Evolutionary conservation across 2,797 vertebrate species (phyloP).

Genomic region (Apodemus agrarius): DNA sequence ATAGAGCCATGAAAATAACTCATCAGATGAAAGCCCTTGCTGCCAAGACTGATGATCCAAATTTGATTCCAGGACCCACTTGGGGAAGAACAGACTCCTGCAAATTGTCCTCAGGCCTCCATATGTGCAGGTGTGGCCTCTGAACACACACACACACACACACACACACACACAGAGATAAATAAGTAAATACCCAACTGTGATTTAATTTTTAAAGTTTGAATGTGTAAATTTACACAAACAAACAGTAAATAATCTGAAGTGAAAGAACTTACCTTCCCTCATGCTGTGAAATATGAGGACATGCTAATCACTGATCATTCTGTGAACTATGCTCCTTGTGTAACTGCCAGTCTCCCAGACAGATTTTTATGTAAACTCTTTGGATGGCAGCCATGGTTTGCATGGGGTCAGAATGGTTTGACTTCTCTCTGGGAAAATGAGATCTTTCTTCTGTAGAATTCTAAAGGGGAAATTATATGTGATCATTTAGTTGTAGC

Average conservation of each 20-base stretch:
- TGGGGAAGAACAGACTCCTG: neutral
- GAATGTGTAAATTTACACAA: neutral
- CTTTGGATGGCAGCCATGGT: slow-evolving; percentile 49
- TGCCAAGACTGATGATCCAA: neutral
- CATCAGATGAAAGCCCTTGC: neutral
- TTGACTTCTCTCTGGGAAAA: slow-evolving; percentile 66
- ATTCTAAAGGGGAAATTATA: slow-evolving; percentile 59
- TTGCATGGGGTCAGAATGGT: slow-evolving; percentile 41
- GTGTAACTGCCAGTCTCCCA: slow-evolving; percentile 53
- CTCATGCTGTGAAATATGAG: neutral
- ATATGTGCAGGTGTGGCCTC: neutral
- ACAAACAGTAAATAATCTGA: slow-evolving; percentile 37
- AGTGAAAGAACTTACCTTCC: slow-evolving; percentile 9
- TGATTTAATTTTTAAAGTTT: neutral
- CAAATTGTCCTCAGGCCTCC: neutral
- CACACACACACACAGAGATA: neutral
- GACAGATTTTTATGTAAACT: slow-evolving; percentile 50
- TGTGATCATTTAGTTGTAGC: slow-evolving; percentile 18
- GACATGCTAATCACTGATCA: slow-evolving; percentile 29
- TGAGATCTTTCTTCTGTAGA: slow-evolving; percentile 59
- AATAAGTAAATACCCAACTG: neutral
- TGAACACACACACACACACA: neutral
- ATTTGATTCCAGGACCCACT: neutral
- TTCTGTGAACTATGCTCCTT: neutral
- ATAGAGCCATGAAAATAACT: too few relatives aligned